Evolutionary conservation across 1,140 invertebrate species (phyloP).

Genomic region (Chironomus striatipennis): DNA sequence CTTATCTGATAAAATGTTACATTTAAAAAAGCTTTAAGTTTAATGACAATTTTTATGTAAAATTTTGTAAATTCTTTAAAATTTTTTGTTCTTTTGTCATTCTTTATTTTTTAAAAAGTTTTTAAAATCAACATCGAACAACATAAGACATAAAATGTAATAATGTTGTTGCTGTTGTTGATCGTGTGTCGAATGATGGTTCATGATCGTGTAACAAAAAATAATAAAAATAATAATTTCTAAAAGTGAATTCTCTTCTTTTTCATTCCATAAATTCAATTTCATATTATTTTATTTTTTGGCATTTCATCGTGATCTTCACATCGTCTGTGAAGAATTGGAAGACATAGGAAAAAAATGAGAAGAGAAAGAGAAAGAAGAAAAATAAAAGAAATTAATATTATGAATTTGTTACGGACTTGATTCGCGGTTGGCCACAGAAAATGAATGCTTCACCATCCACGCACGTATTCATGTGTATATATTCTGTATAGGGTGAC

Average conservation of each 20-base stretch:
- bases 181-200: background rate
- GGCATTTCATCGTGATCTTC: background rate
- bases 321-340: background rate
- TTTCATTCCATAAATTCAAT: too few relatives aligned
- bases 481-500: too few relatives aligned
- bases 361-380: background rate
- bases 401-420: constrained; percentile 8
- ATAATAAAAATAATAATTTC: background rate
- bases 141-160: background rate
- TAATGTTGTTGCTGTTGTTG: background rate
- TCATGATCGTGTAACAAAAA: background rate
- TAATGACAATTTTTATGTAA: too few relatives aligned
- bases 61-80: too few relatives aligned
- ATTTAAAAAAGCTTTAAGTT: too few relatives aligned
- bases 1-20: too few relatives aligned
- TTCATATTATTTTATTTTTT: background rate
- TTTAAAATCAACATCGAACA: too few relatives aligned
- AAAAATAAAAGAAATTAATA: constrained; percentile 1
- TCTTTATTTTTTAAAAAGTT: too few relatives aligned
- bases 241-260: too few relatives aligned
- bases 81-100: too few relatives aligned
- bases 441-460: too few relatives aligned
- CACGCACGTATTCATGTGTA: too few relatives aligned
- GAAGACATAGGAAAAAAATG: background rate
- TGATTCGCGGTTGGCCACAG: constrained; percentile 10